A percentile compares a stretch with the other conserved stretches of the same genome.
These are phyloP conservation scores for Noctua fimbriata DNA, from an alignment of 2,888 invertebrate species.

Conservation along the genomic window DNA sequence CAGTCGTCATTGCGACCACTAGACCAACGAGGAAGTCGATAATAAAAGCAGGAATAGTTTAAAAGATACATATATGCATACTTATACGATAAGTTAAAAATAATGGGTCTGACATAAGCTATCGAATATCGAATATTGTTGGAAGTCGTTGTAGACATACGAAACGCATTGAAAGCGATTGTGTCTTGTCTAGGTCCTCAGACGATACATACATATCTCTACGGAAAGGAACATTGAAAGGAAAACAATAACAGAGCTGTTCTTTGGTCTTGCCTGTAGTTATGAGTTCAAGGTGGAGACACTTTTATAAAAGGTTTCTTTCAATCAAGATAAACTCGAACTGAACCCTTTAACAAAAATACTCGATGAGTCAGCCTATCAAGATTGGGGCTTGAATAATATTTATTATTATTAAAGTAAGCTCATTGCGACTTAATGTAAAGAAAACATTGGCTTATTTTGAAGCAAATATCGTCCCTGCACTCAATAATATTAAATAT, in stretches of 20 bases:
- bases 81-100: background rate
- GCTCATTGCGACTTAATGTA: background rate
- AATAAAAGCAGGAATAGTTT: too few species aligned
- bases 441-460: constrained; percentile 7
- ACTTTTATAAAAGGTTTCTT: constrained; percentile 12
- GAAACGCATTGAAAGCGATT: background rate
- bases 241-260: background rate
- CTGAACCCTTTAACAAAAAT: constrained; percentile 26
- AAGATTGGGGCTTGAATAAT: background rate
- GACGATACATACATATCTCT: background rate
- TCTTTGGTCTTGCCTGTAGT: background rate
- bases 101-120: background rate
- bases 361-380: constrained; percentile 31
- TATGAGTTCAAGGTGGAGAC: constrained; percentile 15
- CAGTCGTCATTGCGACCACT: too few species aligned
- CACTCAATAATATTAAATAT: constrained; percentile 46
- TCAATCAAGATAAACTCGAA: constrained; percentile 9
- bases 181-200: background rate
- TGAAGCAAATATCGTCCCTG: constrained; percentile 24
- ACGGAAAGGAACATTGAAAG: background rate
- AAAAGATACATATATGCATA: background rate
- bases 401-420: background rate
- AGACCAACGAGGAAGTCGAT: too few species aligned
- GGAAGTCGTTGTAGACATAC: background rate
- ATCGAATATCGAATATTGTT: background rate